Conservation (phyloP, 2,113 vertebrate genomes). For the Ibidorhyncha struthersii region DNA sequence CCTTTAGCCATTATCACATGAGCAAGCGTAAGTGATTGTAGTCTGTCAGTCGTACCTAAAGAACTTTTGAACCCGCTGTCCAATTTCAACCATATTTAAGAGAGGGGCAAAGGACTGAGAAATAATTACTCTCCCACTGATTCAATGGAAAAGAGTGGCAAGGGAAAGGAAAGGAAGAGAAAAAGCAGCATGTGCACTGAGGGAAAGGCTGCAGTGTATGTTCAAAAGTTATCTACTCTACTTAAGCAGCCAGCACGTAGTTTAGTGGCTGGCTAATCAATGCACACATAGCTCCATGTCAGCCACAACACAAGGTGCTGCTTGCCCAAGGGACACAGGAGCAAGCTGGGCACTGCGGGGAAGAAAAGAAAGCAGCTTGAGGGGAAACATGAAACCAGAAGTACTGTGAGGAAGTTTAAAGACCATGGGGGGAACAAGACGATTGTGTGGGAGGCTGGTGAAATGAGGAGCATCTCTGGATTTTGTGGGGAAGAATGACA, state of each 20-base stretch:
- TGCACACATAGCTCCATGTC: background rate
- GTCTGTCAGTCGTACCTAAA: background rate
- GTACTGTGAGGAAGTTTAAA: constrained; percentile 14
- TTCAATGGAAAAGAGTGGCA: background rate
- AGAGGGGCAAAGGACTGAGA: background rate
- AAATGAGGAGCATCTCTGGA: constrained; percentile 15
- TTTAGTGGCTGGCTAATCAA: background rate
- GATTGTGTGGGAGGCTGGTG: constrained; percentile 18
- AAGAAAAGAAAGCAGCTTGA: background rate
- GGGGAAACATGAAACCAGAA: background rate
- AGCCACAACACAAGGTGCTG: background rate
- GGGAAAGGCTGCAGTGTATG: background rate
- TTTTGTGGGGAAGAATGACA: background rate
- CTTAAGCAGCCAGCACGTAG: background rate
- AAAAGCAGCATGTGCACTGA: background rate
- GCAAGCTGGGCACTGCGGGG: background rate
- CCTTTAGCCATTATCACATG: background rate
- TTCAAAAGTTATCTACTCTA: background rate
- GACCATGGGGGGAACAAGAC: background rate
- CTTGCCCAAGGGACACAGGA: background rate
- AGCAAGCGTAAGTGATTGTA: background rate
- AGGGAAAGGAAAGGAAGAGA: background rate
- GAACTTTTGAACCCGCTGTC: background rate
- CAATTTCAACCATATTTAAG: background rate
- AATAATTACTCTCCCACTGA: background rate